phyloP scores from a whole-genome alignment of 2,888 invertebrate species.

The Hirtodrosophila trivittata region DNA sequence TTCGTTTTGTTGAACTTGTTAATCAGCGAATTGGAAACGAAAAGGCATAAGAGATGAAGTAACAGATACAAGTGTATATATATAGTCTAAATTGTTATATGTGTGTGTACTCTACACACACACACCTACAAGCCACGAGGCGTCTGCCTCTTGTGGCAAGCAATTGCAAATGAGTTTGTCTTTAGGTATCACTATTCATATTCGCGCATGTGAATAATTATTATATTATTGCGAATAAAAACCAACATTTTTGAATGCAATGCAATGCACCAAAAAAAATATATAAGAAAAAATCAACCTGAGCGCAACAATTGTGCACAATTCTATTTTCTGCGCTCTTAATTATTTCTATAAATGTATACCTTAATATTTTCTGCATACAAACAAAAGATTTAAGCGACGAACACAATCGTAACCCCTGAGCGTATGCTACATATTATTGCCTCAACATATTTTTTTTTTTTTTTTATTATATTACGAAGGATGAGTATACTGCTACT shows the following conservation, averaged over 20 bases:
- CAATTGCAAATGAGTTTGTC: slow-evolving; percentile 59
- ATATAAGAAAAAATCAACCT: too few species aligned
- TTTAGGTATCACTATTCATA: slow-evolving; percentile 30
- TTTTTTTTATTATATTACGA: too few species aligned
- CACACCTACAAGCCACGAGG: slow-evolving; percentile 29
- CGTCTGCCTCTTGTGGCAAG: slow-evolving; percentile 60
- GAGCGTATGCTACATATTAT: slow-evolving; percentile 32
- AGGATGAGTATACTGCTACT: too few species aligned
- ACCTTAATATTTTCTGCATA: background rate
- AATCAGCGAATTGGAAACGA: slow-evolving; percentile 80
- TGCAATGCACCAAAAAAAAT: slow-evolving; percentile 8
- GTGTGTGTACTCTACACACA: slow-evolving; percentile 18
- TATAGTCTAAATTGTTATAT: background rate
- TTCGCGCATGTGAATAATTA: slow-evolving; percentile 45
- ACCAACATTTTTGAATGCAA: slow-evolving; percentile 6
- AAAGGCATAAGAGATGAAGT: slow-evolving; percentile 75
- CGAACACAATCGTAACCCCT: slow-evolving; percentile 42
- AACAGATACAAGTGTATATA: slow-evolving; percentile 58
- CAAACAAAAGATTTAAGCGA: slow-evolving; percentile 74
- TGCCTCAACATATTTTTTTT: accelerated
- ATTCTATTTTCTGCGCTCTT: too few species aligned
- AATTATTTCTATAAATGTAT: background rate
- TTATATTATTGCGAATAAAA: slow-evolving; percentile 36
- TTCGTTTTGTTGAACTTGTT: slow-evolving; percentile 74
- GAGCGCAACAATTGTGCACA: too few species aligned